phyloP scores from a whole-genome alignment of 1,140 invertebrate genomes.

The Euura saliciscinereae region DNA sequence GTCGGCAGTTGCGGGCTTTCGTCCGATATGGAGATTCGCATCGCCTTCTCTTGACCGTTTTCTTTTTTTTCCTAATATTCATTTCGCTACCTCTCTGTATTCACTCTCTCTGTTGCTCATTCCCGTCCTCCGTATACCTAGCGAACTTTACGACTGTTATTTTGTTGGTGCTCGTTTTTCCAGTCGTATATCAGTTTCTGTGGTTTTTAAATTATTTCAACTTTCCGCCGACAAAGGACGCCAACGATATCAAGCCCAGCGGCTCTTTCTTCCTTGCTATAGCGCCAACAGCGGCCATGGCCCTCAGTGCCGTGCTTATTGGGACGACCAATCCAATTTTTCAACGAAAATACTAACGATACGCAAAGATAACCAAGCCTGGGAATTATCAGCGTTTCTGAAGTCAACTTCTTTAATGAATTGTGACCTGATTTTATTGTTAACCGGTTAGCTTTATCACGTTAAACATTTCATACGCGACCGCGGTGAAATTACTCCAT shows the following conservation, averaged over 20 bases:
- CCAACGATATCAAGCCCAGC: constrained; percentile 22
- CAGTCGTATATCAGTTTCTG: constrained; percentile 51
- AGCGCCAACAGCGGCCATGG: not conserved
- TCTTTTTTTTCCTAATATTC: constrained; percentile 26
- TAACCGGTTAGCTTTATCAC: too few relatives aligned
- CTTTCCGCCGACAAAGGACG: constrained; percentile 41
- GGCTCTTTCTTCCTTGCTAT: constrained; percentile 14
- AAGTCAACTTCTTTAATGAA: too few relatives aligned
- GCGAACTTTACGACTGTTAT: not conserved
- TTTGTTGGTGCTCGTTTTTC: constrained; percentile 23
- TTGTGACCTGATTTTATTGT: too few relatives aligned
- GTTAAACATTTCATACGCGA: too few relatives aligned
- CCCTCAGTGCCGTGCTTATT: not conserved
- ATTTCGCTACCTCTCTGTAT: not conserved
- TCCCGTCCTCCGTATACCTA: constrained; percentile 15
- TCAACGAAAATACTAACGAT: not conserved
- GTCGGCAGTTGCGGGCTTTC: not conserved
- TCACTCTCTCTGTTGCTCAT: constrained; percentile 17
- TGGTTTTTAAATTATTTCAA: constrained; percentile 57
- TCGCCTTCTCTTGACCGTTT: constrained; percentile 20
- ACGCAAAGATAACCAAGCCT: not conserved
- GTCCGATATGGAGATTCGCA: not conserved
- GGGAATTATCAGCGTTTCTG: too few relatives aligned
- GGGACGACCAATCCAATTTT: not conserved
- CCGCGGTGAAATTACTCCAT: not conserved